These are phyloP conservation scores for Trachymyrmex septentrionalis DNA, from an alignment of 1,140 invertebrate species.

Conservation along the genomic window DNA sequence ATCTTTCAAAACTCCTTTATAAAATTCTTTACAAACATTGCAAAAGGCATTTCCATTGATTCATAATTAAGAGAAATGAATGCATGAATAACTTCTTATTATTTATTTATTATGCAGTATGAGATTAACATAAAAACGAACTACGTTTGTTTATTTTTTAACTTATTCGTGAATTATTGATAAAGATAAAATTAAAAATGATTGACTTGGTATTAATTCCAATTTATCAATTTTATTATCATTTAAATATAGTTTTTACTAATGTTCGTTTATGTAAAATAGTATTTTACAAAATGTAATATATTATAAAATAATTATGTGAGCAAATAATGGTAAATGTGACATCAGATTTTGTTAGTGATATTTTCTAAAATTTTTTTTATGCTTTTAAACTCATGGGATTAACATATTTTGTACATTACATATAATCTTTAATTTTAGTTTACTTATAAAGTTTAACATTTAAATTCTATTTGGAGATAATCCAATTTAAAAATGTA, in stretches of 20 bases:
- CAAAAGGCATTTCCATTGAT: background rate
- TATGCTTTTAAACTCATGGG: background rate
- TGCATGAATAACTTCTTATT: background rate
- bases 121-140: background rate
- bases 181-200: background rate
- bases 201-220: background rate
- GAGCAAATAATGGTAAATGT: background rate
- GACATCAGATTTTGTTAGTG: background rate
- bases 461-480: background rate
- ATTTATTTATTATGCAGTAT: background rate
- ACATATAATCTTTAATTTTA: background rate
- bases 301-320: background rate
- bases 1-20: background rate
- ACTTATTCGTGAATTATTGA: background rate
- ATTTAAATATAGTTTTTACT: background rate
- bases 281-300: background rate
- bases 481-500: too few species aligned
- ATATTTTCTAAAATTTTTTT: background rate
- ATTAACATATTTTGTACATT: background rate
- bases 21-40: background rate
- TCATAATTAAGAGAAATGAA: background rate
- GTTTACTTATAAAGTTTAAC: background rate
- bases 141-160: background rate
- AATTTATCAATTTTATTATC: slow-evolving; percentile 1
- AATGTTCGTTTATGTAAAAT: background rate